These are phyloP conservation scores for Chloroclystis v-ata DNA, from an alignment of 2,888 invertebrate species.

Conservation along the genomic window DNA sequence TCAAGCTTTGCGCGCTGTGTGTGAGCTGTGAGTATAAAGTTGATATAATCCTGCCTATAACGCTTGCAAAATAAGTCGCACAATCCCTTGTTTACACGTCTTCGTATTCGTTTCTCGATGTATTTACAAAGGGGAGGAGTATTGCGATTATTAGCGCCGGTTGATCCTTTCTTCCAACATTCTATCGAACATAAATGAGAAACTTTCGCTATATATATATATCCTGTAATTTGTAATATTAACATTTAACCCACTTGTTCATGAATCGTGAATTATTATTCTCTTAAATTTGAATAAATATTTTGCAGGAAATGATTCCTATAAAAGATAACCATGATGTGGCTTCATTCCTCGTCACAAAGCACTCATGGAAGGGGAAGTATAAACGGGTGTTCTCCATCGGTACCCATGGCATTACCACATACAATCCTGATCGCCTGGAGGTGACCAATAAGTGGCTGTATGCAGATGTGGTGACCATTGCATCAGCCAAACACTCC, in stretches of 20 bases:
- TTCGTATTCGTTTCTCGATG: slow-evolving; percentile 48
- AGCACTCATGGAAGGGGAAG: slow-evolving; percentile 99
- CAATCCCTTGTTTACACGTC: slow-evolving; percentile 72
- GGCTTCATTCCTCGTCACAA: slow-evolving; percentile 97
- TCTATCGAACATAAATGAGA: neutral
- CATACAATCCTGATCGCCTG: slow-evolving; percentile 88
- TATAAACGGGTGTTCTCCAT: slow-evolving; percentile 98
- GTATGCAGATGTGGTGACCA: slow-evolving; percentile 87
- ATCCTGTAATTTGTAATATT: slow-evolving; percentile 4
- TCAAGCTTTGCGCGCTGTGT: slow-evolving; percentile 39
- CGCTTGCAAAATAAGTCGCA: slow-evolving; percentile 36
- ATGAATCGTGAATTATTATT: slow-evolving; percentile 19
- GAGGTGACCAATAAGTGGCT: slow-evolving; percentile 93
- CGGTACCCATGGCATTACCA: slow-evolving; percentile 96
- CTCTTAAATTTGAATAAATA: neutral
- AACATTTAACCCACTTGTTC: slow-evolving; percentile 38
- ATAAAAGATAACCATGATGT: slow-evolving; percentile 96
- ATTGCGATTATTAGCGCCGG: slow-evolving; percentile 28
- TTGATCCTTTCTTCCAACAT: slow-evolving; percentile 1
- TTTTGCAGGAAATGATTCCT: slow-evolving; percentile 82
- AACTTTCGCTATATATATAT: slow-evolving; percentile 7
- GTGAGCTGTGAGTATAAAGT: slow-evolving; percentile 54
- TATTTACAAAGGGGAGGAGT: slow-evolving; percentile 75
- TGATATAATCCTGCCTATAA: slow-evolving; percentile 11
- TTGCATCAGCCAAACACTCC: slow-evolving; percentile 79